These are phyloP conservation scores for Trichonephila clavata DNA, from an alignment of 1,140 invertebrate species.

Conservation along the genomic window DNA sequence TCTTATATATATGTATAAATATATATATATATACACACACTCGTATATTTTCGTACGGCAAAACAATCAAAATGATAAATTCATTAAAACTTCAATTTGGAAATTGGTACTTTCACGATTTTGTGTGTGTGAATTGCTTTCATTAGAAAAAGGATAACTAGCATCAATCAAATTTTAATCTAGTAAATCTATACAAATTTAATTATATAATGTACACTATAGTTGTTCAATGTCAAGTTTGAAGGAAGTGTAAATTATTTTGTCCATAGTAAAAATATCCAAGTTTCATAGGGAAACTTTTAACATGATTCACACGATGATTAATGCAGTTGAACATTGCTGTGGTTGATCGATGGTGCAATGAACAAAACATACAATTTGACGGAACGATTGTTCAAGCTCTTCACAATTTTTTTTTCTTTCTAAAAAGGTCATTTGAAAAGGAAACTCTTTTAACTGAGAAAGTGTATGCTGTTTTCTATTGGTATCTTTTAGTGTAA, in stretches of 20 bases:
- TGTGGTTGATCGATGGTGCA: not conserved
- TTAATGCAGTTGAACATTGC: not conserved
- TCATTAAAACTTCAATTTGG: too few species aligned
- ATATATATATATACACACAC: too few species aligned
- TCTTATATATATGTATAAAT: too few species aligned
- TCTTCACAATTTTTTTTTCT: not conserved
- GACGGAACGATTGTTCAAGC: not conserved
- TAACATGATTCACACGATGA: not conserved
- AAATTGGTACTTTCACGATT: too few species aligned
- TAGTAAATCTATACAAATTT: too few species aligned
- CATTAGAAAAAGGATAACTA: too few species aligned
- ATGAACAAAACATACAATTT: not conserved
- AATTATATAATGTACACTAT: too few species aligned
- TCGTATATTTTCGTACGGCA: too few species aligned
- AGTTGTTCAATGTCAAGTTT: too few species aligned
- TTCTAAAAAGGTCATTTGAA: not conserved
- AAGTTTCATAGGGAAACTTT: not conserved
- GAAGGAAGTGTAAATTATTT: not conserved
- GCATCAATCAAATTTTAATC: too few species aligned
- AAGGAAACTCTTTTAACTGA: not conserved
- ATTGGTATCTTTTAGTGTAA: not conserved
- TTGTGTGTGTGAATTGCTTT: too few species aligned
- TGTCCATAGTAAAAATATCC: not conserved
- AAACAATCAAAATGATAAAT: too few species aligned
- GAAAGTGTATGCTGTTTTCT: not conserved